These are phyloP conservation scores for Leguminivora glycinivorella DNA, from an alignment of 1,140 invertebrate genomes.

Conservation along the genomic window DNA sequence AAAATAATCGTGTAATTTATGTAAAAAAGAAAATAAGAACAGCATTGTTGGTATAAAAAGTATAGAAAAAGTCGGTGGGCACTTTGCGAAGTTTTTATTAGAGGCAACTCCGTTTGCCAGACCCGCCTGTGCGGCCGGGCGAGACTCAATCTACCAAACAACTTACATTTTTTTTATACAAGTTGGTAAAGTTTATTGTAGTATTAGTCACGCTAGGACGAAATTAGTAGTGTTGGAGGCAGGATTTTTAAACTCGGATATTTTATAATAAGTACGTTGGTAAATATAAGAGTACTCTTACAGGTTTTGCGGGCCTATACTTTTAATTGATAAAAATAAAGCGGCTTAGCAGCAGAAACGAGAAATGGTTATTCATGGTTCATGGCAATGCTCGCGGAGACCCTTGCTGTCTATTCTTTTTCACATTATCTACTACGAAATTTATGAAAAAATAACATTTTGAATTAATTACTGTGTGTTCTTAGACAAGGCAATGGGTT, in stretches of 20 bases:
- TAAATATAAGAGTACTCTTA: too few relatives aligned
- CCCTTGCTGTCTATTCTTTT: too few relatives aligned
- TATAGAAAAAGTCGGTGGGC: slow-evolving; percentile 23
- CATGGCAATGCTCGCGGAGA: too few relatives aligned
- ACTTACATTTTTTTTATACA: slow-evolving; percentile 10
- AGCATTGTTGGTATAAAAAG: slow-evolving; percentile 23
- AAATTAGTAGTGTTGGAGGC: background rate
- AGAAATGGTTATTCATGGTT: too few relatives aligned
- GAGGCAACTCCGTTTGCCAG: slow-evolving; percentile 24
- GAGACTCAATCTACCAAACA: slow-evolving; percentile 23
- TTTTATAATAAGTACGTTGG: too few relatives aligned
- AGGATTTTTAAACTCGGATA: background rate
- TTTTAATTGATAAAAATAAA: too few relatives aligned
- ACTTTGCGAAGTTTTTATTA: slow-evolving; percentile 26
- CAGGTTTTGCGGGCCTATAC: too few relatives aligned
- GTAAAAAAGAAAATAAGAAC: slow-evolving; percentile 24
- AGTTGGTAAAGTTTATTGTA: slow-evolving; percentile 18
- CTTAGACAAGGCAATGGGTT: too few relatives aligned
- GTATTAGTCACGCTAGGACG: slow-evolving; percentile 18
- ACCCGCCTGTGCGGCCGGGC: slow-evolving; percentile 20
- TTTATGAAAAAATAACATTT: too few relatives aligned
- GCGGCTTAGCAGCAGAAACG: too few relatives aligned
- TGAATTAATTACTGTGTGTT: too few relatives aligned
- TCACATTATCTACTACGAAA: too few relatives aligned
- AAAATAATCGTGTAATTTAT: slow-evolving; percentile 28